These are phyloP conservation scores for Leptodactylus fuscus DNA, from an alignment of 2,113 vertebrate species.

Conservation along the genomic window DNA sequence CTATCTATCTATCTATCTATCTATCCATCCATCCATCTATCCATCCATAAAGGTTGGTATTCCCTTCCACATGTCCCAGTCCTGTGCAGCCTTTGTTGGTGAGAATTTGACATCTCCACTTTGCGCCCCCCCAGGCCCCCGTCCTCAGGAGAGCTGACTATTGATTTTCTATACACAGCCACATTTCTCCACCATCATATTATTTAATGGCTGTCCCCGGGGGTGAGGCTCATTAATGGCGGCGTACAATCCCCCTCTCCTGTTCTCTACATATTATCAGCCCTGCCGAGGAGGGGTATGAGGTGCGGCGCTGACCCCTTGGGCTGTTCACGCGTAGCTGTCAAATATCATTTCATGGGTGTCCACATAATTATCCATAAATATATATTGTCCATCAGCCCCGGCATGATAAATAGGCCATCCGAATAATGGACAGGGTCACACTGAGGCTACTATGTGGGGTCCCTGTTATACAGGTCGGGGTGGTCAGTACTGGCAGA, in stretches of 20 bases:
- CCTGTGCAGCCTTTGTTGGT: background rate
- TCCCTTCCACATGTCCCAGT: background rate
- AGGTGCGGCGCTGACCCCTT: background rate
- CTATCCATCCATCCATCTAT: too few species aligned
- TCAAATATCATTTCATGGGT: slow-evolving; percentile 41
- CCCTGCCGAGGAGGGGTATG: background rate
- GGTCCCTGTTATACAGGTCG: too few species aligned
- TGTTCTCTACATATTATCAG: slow-evolving; percentile 26
- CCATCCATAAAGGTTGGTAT: background rate
- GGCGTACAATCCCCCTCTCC: background rate
- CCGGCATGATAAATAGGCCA: slow-evolving; percentile 26
- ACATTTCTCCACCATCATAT: slow-evolving; percentile 34
- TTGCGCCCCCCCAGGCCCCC: background rate
- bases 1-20: too few species aligned
- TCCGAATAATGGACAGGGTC: background rate
- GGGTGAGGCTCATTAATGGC: slow-evolving; percentile 36
- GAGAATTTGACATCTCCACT: background rate
- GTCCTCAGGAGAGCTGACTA: background rate
- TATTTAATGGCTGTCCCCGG: slow-evolving; percentile 55
- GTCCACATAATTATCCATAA: slow-evolving; percentile 39
- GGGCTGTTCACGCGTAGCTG: slow-evolving; percentile 14
- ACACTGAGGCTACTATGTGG: background rate
- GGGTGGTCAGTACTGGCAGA: too few species aligned
- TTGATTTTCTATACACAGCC: slow-evolving; percentile 59
- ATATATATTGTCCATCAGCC: background rate